Conservation (phyloP, 1,140 invertebrate species). For the Druon quercuslanigerum region DNA sequence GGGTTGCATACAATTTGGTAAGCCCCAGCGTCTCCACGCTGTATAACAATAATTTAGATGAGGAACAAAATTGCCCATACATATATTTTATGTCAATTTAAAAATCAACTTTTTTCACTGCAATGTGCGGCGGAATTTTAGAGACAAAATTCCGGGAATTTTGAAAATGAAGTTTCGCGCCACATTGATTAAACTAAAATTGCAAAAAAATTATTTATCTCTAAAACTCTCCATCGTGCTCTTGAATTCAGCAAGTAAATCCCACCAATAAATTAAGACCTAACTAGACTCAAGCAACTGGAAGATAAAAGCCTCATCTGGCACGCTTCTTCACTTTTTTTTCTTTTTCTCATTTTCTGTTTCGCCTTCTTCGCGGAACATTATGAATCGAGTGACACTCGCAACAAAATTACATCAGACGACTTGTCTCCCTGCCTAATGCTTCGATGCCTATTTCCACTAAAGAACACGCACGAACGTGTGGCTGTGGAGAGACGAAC, state of each 20-base stretch:
- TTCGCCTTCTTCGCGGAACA: neutral
- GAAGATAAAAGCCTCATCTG: slow-evolving; percentile 14
- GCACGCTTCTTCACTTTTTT: slow-evolving; percentile 26
- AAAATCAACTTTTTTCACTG: too few species aligned
- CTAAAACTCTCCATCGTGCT: too few species aligned
- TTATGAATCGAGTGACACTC: slow-evolving; percentile 21
- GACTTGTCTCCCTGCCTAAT: slow-evolving; percentile 12
- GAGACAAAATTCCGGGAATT: too few species aligned
- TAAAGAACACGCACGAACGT: neutral
- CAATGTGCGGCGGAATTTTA: too few species aligned
- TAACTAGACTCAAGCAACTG: slow-evolving; percentile 16
- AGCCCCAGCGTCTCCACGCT: too few species aligned
- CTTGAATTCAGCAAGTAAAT: neutral
- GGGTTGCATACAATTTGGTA: too few species aligned
- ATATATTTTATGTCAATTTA: too few species aligned
- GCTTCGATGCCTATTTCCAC: slow-evolving; percentile 1
- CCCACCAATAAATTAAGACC: neutral
- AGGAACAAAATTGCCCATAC: too few species aligned
- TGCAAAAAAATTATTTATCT: too few species aligned
- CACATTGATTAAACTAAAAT: too few species aligned
- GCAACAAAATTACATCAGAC: slow-evolving; percentile 29
- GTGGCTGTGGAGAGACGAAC: slow-evolving; percentile 2
- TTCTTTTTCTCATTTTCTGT: neutral
- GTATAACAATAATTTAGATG: too few species aligned
- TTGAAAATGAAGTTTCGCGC: too few species aligned